A percentile compares a stretch with the other conserved stretches of the same genome.
Evolutionary conservation across 2,888 invertebrate species (phyloP).

Genomic region (Heteromyza rotundicornis): DNA sequence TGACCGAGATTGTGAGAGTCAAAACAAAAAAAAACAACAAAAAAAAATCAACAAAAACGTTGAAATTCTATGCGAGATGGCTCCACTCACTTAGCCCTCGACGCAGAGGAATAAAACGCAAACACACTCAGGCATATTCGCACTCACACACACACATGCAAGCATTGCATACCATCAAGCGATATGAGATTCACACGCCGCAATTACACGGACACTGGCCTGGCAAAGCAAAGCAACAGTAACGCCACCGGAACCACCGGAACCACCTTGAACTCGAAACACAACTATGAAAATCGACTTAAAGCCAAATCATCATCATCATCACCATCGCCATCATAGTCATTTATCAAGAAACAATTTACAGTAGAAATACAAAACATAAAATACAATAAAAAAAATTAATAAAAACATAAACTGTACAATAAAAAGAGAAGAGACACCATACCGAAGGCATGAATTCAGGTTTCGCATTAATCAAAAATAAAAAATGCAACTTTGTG

Average conservation of each 20-base stretch:
- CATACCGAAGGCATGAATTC: no score
- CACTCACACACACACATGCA: not conserved
- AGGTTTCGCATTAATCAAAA: no score
- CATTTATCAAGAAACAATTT: slow-evolving; percentile 13
- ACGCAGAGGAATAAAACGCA: not conserved
- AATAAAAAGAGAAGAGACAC: no score
- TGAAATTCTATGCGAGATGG: not conserved
- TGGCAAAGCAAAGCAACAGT: not conserved
- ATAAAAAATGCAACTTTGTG: no score
- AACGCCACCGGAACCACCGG: slow-evolving; percentile 35
- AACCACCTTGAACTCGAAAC: slow-evolving; percentile 51
- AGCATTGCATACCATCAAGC: not conserved
- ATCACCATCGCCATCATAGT: no score
- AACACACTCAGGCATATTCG: no score
- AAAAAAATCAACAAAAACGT: not conserved
- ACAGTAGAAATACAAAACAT: not conserved
- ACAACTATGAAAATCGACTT: slow-evolving; percentile 15
- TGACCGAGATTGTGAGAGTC: not conserved
- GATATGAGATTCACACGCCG: not conserved
- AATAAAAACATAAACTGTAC: no score
- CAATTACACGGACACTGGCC: not conserved
- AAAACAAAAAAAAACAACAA: no score
- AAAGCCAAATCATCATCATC: no score
- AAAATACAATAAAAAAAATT: no score
- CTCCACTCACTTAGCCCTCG: not conserved